These are phyloP conservation scores for Mystacides longicornis DNA, from an alignment of 2,888 invertebrate genomes.

Conservation along the genomic window DNA sequence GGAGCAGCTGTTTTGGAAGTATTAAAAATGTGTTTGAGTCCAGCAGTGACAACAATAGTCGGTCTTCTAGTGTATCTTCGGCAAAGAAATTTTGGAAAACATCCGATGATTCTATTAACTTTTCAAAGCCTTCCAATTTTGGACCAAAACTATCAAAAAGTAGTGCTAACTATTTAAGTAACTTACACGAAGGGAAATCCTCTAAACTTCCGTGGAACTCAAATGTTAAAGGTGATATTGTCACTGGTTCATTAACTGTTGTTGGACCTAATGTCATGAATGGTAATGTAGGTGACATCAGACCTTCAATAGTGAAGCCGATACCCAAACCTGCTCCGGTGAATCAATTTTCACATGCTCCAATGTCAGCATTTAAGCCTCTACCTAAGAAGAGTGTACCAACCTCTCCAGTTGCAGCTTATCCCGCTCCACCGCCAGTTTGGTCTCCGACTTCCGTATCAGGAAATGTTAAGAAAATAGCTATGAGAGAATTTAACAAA, in stretches of 20 bases:
- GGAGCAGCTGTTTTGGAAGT: slow-evolving; percentile 77
- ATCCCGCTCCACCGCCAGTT: slow-evolving; percentile 31
- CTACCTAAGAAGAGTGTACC: slow-evolving; percentile 39
- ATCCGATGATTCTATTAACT: slow-evolving; percentile 44
- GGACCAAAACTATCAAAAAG: slow-evolving; percentile 32
- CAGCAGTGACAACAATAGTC: slow-evolving; percentile 30
- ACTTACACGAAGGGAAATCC: slow-evolving; percentile 33
- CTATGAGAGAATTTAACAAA: slow-evolving; percentile 13
- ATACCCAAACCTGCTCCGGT: slow-evolving; percentile 53
- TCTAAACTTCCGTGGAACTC: slow-evolving; percentile 41
- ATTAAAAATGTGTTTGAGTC: slow-evolving; percentile 77
- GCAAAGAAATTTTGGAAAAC: slow-evolving; percentile 57
- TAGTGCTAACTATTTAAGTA: slow-evolving; percentile 12
- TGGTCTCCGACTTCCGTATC: slow-evolving; percentile 42
- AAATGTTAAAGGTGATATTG: slow-evolving; percentile 37
- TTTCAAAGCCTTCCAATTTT: slow-evolving; percentile 29
- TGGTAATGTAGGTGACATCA: slow-evolving; percentile 22
- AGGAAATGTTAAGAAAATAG: slow-evolving; percentile 17
- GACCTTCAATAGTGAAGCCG: slow-evolving; percentile 41
- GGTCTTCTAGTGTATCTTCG: slow-evolving; percentile 44
- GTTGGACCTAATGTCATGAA: slow-evolving; percentile 28
- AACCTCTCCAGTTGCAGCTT: slow-evolving; percentile 35
- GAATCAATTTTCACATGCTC: slow-evolving; percentile 70
- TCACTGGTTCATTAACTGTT: slow-evolving; percentile 37
- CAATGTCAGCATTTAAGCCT: slow-evolving; percentile 68